Base-by-base conservation (phyloP, 2,797 vertebrate species). In the Borostomias antarcticus region DNA sequence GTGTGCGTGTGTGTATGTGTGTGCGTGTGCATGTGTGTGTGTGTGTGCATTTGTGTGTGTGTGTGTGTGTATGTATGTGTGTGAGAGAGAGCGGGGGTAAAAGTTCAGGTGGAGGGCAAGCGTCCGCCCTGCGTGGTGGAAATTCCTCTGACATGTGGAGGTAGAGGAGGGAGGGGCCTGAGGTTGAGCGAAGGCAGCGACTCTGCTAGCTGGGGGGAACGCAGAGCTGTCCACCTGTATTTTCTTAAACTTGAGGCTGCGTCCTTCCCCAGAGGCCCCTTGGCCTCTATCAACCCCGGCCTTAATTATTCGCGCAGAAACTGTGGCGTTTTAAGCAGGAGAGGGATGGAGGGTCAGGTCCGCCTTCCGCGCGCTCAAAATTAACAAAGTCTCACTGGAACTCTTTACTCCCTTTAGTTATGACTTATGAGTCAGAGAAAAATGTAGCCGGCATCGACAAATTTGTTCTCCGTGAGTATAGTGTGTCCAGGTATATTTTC, bases 191-290 rank as follows among this genome's bases (percentile, higher is more conserved):
- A 84, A 84, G 74, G 70, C 78, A 45, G 59, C 70, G 76, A 76
- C 80, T 80, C 61, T 83, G 87, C 83, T 85, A 73, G 64, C 40
- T 17, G 40, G n/a, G 21, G 26, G 74, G 45, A 82, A 74, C 62
- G 64, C 61, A 35, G 70, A 83, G 75, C 82, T 85, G 82, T 84
- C 84, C 83, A 78, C 75, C 80, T 88, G 78, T 90, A 86, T 92
- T 93, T 91, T 90, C 85, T 90, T 92, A 89, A 93, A 88, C 90
- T 80, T 77, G 83, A n/a, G 50, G 29, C 59, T 64, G 76, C 26
- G 58, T 66, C 75, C 63, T 70, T 82, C 81, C 79, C 76, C 8
- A 6, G 72, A 81, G 83, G 62, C 68, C 81, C 62, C 64, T 75
- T 29, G 73, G 72, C 76, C 84, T 84, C 73, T 61, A 51, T 56